A percentile compares a stretch with the other conserved stretches of the same genome.
These are phyloP conservation scores for Sciurus niger DNA, from an alignment of 2,113 vertebrate species.

Conservation along the genomic window DNA sequence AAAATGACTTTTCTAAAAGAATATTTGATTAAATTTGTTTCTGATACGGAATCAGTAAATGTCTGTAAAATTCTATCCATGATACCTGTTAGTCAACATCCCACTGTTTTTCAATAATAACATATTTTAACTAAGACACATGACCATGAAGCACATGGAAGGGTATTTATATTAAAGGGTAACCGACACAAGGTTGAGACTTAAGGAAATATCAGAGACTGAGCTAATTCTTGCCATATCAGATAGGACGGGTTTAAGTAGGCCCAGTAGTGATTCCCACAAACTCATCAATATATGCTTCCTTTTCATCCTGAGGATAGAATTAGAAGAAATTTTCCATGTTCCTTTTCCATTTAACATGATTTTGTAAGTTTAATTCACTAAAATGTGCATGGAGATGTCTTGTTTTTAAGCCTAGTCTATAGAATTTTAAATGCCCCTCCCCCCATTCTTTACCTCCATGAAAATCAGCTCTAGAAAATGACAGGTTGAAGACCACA, in stretches of 20 bases:
- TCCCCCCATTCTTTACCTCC: not conserved
- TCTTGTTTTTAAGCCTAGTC: not conserved
- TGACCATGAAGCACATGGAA: not conserved
- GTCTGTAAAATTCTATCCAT: not conserved
- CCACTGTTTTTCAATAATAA: not conserved
- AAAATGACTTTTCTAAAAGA: not conserved
- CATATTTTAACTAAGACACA: not conserved
- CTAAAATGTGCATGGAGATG: not conserved
- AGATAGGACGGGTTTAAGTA: not conserved
- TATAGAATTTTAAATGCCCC: not conserved
- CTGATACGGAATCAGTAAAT: not conserved
- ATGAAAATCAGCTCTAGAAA: not conserved
- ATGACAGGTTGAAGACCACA: too few relatives aligned
- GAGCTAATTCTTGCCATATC: not conserved
- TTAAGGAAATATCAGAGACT: not conserved
- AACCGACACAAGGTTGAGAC: not conserved
- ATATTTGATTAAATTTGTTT: not conserved
- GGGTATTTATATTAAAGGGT: fast-evolving
- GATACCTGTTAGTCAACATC: not conserved
- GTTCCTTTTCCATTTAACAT: not conserved
- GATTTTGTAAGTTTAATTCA: not conserved
- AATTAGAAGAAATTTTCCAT: not conserved
- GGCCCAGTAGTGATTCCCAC: not conserved
- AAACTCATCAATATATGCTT: not conserved
- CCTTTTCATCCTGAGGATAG: not conserved